phyloP scores from a whole-genome alignment of 2,113 vertebrate genomes.

The Seriola aureovittata region DNA sequence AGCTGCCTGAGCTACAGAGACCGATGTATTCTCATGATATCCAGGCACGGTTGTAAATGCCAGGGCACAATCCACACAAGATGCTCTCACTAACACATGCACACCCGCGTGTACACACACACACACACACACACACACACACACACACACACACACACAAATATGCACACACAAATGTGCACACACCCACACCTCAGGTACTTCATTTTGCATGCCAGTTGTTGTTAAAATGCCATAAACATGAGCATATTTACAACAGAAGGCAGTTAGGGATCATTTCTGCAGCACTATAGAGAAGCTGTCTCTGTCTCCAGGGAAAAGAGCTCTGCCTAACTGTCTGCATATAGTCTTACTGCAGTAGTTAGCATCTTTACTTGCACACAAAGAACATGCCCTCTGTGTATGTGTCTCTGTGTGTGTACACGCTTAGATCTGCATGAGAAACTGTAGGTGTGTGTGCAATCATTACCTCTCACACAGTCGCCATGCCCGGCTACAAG shows the following conservation, averaged over 20 bases:
- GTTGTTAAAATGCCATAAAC: slow-evolving; percentile 72
- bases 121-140: slow-evolving; percentile 33
- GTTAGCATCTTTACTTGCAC: slow-evolving; percentile 47
- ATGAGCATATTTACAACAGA: slow-evolving; percentile 65
- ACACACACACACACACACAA: slow-evolving; percentile 14
- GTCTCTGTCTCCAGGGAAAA: slow-evolving; percentile 56
- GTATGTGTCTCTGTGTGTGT: slow-evolving; percentile 8
- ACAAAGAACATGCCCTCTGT: slow-evolving; percentile 41
- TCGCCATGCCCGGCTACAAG: slow-evolving; percentile 24
- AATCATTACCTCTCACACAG: slow-evolving; percentile 49
- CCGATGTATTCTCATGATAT: slow-evolving; percentile 65
- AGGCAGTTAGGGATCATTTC: slow-evolving; percentile 69
- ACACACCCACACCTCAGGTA: slow-evolving; percentile 52
- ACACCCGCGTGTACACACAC: slow-evolving; percentile 5
- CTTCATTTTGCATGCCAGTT: slow-evolving; percentile 48
- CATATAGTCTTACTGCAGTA: slow-evolving; percentile 26
- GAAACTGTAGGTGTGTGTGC: slow-evolving; percentile 18
- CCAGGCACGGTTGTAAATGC: slow-evolving; percentile 61
- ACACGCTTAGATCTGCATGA: slow-evolving; percentile 23
- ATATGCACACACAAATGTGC: slow-evolving; percentile 24
- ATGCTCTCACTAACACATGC: slow-evolving; percentile 11
- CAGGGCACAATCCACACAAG: slow-evolving; percentile 30
- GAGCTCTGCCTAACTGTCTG: slow-evolving; percentile 51
- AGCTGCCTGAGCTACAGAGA: slow-evolving; percentile 62
- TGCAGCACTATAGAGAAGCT: slow-evolving; percentile 48